Percentiles rank a stretch among this genome's conserved stretches.
These are phyloP conservation scores for Mugil cephalus DNA, from an alignment of 2,113 vertebrate species.

Conservation along the genomic window DNA sequence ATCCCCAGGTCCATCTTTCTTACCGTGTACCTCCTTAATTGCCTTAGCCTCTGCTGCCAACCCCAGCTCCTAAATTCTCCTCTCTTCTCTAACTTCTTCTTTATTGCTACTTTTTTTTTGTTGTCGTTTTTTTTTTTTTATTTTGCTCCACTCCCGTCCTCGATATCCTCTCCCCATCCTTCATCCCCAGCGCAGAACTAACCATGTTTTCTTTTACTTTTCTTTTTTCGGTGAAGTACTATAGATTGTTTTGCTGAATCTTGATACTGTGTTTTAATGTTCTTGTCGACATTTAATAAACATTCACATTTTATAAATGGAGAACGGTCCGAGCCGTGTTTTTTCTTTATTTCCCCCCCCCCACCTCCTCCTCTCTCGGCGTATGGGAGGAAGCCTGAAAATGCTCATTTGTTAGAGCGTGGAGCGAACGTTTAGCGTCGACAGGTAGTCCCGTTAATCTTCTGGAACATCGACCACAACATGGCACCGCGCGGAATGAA, in stretches of 20 bases:
- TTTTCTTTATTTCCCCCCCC: neutral
- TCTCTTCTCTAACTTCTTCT: conserved; percentile 23
- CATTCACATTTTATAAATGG: conserved; percentile 86
- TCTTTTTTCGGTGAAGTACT: conserved; percentile 76
- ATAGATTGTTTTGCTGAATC: conserved; percentile 84
- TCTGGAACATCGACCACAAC: conserved; percentile 17
- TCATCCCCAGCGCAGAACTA: conserved; percentile 63
- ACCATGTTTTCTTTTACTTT: conserved; percentile 65
- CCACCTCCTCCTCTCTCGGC: too few species aligned
- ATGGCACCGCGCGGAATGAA: neutral
- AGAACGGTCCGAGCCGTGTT: conserved; percentile 4
- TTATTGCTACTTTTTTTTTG: too few species aligned
- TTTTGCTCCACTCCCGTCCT: neutral
- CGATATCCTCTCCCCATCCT: neutral
- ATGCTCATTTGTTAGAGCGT: neutral
- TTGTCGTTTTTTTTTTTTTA: conserved; percentile 40
- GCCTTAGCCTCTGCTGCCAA: conserved; percentile 73
- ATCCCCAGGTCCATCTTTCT: conserved; percentile 61
- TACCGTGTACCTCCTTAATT: conserved; percentile 73
- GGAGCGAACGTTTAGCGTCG: neutral
- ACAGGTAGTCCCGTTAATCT: neutral
- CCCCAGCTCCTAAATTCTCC: conserved; percentile 40
- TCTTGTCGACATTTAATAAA: conserved; percentile 87
- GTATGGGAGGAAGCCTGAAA: neutral
- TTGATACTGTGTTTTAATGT: conserved; percentile 87